phyloP scores from a whole-genome alignment of 2,797 vertebrate species.

The Champsocephalus esox region DNA sequence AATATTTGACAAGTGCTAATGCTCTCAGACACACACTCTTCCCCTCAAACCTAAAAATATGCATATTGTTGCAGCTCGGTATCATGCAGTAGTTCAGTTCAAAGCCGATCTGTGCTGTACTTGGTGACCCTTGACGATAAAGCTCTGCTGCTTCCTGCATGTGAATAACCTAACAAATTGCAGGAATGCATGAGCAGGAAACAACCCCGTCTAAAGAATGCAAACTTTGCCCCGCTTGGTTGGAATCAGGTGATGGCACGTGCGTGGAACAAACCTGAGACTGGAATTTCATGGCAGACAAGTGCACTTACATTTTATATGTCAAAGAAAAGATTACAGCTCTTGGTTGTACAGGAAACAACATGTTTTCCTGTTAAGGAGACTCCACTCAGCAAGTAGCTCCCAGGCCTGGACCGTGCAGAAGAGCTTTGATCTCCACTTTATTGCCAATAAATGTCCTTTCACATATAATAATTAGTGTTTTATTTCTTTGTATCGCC shows the following conservation, averaged over 20 bases:
- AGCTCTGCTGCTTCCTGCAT: conserved; percentile 22
- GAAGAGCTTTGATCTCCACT: conserved; percentile 4
- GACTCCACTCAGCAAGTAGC: neutral
- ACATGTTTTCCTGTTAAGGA: conserved; percentile 28
- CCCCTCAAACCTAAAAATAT: neutral
- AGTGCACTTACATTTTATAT: conserved; percentile 41
- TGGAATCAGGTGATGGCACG: conserved; percentile 66
- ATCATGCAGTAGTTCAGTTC: conserved; percentile 5
- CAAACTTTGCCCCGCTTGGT: conserved; percentile 64
- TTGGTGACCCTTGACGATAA: conserved; percentile 33
- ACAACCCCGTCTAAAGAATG: conserved; percentile 60
- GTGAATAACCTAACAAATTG: conserved; percentile 57
- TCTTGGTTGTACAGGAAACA: conserved; percentile 34
- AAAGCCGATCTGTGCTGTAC: conserved; percentile 19
- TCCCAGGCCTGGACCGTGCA: conserved; percentile 20
- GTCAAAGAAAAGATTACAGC: conserved; percentile 51
- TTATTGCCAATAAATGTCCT: neutral
- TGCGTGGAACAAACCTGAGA: conserved; percentile 34
- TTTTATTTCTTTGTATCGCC: neutral
- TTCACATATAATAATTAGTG: neutral
- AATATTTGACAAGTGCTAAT: conserved; percentile 19
- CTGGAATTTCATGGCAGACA: conserved; percentile 28
- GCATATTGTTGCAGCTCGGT: conserved; percentile 13
- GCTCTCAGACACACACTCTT: conserved; percentile 4
- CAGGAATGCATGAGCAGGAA: conserved; percentile 72